Evolutionary conservation across 1,140 invertebrate species (phyloP).

Genomic region (Lutraria rhynchaena): DNA sequence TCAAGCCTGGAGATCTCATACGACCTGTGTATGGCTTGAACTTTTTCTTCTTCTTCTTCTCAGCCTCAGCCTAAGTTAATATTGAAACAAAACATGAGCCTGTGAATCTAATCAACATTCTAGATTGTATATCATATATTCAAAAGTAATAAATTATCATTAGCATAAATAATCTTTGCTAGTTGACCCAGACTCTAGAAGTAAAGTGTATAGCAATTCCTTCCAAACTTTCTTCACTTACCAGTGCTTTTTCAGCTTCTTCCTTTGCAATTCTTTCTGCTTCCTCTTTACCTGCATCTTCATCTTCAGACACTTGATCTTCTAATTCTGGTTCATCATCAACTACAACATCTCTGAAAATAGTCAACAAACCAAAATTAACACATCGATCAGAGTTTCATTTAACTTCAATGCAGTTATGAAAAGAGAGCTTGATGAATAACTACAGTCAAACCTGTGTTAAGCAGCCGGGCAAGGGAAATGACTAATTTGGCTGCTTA

Average conservation of each 20-base stretch:
- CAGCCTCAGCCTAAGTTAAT: neutral
- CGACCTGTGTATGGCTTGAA: slow-evolving; percentile 77
- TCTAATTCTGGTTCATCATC: slow-evolving; percentile 65
- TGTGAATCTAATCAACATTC: no score
- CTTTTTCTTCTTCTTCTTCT: slow-evolving; percentile 69
- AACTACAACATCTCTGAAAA: slow-evolving; percentile 59
- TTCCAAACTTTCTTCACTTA: no score
- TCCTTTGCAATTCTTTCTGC: slow-evolving; percentile 53
- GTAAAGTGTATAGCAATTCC: no score
- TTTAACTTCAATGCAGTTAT: neutral
- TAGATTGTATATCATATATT: no score
- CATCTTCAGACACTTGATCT: slow-evolving; percentile 64
- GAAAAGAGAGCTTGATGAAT: neutral
- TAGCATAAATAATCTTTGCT: no score
- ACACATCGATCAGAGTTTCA: no score
- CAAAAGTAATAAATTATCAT: no score
- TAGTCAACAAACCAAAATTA: slow-evolving; percentile 12
- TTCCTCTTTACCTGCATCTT: slow-evolving; percentile 39
- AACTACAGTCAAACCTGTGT: no score
- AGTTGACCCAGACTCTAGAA: no score
- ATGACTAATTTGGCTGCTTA: no score
- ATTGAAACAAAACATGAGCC: no score
- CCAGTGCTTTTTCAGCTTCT: slow-evolving; percentile 46
- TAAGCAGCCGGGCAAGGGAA: no score
- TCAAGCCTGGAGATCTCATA: slow-evolving; percentile 71